Conservation (phyloP, 2,888 invertebrate species). For the Gryllus longicercus region DNA sequence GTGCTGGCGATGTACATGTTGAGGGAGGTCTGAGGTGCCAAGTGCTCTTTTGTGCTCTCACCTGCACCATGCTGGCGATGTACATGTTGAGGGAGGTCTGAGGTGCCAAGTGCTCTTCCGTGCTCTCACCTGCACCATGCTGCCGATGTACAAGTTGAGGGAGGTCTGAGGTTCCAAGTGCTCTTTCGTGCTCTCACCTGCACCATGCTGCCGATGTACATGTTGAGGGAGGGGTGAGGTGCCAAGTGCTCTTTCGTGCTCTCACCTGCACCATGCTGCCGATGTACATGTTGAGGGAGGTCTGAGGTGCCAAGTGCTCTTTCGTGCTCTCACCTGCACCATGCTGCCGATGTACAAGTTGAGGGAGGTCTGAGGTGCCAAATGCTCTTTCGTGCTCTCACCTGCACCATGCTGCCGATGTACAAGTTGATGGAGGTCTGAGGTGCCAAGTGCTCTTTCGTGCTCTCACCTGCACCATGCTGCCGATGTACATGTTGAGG, state of each 20-base stretch:
- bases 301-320: slow-evolving; percentile 63
- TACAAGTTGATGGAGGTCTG: slow-evolving; percentile 57
- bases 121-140: slow-evolving; percentile 56
- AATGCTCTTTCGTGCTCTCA: slow-evolving; percentile 47
- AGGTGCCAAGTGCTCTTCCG: slow-evolving; percentile 58
- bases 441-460: slow-evolving; percentile 58
- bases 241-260: no score
- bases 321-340: no score
- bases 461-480: slow-evolving; percentile 56
- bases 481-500: slow-evolving; percentile 66
- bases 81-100: slow-evolving; percentile 57
- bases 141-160: slow-evolving; percentile 66
- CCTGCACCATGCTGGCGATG: no score
- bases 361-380: slow-evolving; percentile 64
- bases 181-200: no score
- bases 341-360: slow-evolving; percentile 45
- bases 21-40: slow-evolving; percentile 64
- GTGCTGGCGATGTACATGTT: slow-evolving; percentile 45
- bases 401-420: no score
- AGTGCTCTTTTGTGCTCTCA: slow-evolving; percentile 47
- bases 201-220: no score
- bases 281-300: slow-evolving; percentile 66
- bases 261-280: slow-evolving; percentile 62
- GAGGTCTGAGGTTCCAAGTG: slow-evolving; percentile 46
- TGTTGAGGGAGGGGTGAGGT: no score